Conservation (phyloP, 1,140 invertebrate species). For the Eurytemora carolleeae region DNA sequence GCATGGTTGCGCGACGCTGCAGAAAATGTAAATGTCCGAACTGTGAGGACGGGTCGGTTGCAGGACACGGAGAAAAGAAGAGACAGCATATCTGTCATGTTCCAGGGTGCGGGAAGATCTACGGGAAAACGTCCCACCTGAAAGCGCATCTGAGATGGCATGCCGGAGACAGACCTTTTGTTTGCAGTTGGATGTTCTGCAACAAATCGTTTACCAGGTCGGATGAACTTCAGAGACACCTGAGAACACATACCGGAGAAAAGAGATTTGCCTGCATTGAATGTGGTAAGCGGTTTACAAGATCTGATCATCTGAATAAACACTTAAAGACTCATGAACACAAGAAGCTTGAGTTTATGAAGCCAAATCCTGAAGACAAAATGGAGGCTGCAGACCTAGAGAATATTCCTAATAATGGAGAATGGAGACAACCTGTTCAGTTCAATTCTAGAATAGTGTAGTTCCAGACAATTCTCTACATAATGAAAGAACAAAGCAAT, state of each 20-base stretch:
- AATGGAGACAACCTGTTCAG: too few relatives aligned
- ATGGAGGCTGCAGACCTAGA: too few relatives aligned
- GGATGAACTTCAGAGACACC: conserved; percentile 21
- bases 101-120: conserved; percentile 85
- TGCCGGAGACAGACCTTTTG: conserved; percentile 62
- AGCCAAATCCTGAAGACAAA: too few relatives aligned
- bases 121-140: conserved; percentile 86
- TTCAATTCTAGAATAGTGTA: too few relatives aligned
- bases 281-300: conserved; percentile 64
- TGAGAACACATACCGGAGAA: conserved; percentile 44
- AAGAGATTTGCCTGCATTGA: conserved; percentile 63
- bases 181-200: conserved; percentile 84
- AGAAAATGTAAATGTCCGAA: too few relatives aligned
- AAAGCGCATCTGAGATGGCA: conserved; percentile 82
- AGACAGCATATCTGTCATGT: conserved; percentile 63
- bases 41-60: too few relatives aligned
- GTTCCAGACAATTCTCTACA: too few relatives aligned
- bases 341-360: conserved; percentile 14
- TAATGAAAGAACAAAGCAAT: too few relatives aligned
- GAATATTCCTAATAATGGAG: too few relatives aligned
- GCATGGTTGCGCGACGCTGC: too few relatives aligned
- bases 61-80: too few relatives aligned
- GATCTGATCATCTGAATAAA: conserved; percentile 54
- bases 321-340: conserved; percentile 54
- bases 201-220: conserved; percentile 39